phyloP scores from a whole-genome alignment of 2,797 vertebrate genomes.

The Crocidura indochinensis region DNA sequence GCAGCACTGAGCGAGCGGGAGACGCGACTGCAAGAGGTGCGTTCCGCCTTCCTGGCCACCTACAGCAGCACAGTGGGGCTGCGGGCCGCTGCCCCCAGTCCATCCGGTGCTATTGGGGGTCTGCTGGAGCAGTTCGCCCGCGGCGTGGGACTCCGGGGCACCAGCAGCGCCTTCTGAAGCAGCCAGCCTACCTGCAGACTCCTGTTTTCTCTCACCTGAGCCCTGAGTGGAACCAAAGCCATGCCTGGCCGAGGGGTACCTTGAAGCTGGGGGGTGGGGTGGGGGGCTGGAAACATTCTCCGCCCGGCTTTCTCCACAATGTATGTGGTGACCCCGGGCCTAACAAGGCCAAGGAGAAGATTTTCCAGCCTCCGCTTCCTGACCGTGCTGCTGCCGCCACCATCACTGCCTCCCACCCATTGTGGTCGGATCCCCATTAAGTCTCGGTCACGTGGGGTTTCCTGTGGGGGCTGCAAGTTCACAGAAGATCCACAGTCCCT shows the following conservation, averaged over 20 bases:
- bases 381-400: slow-evolving; percentile 19
- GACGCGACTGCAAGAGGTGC: slow-evolving; percentile 95
- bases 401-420: slow-evolving; percentile 56
- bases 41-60: slow-evolving; percentile 95
- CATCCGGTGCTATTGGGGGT: slow-evolving; percentile 96
- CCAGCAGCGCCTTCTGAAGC: slow-evolving; percentile 94
- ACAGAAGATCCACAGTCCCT: slow-evolving; percentile 25
- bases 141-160: slow-evolving; percentile 95
- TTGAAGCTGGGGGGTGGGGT: neutral
- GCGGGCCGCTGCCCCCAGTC: slow-evolving; percentile 93
- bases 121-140: slow-evolving; percentile 98
- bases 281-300: no score
- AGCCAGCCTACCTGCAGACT: neutral
- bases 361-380: slow-evolving; percentile 15
- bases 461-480: slow-evolving; percentile 9
- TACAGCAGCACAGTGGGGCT: slow-evolving; percentile 97
- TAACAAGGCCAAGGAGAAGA: slow-evolving; percentile 32
- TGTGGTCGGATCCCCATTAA: neutral
- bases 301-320: neutral
- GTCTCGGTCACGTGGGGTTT: slow-evolving; percentile 21
- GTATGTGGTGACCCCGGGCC: slow-evolving; percentile 57
- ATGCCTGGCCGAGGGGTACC: slow-evolving; percentile 73
- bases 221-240: slow-evolving; percentile 83
- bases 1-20: slow-evolving; percentile 92
- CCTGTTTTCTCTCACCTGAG: slow-evolving; percentile 73